Evolutionary conservation across 2,888 invertebrate genomes (phyloP), one percentile per base, ranked within the genome.

Genomic region (Clunio marinus): DNA sequence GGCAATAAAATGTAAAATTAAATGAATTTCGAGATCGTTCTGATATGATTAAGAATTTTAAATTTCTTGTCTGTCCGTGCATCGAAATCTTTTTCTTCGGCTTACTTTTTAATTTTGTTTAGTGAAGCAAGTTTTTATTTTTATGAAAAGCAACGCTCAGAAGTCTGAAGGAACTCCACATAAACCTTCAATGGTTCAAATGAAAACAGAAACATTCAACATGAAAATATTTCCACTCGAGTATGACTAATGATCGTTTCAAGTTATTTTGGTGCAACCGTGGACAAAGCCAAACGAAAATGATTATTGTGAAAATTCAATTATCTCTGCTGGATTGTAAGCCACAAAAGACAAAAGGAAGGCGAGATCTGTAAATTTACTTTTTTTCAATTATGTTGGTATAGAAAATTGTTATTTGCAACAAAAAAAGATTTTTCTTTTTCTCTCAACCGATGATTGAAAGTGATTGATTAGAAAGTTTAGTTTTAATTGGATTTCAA

Each of bases 61-160:
- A 17, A 35, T n/a, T 45, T 62, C 62, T 37, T 28, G 41, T 63
- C 63, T 63, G 63, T 17, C 15, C 63, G 25, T 63, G 63, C 63
- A 63, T 63, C 63, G 63, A 63, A 63, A 22, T 63, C 63, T 63
- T 35, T 63, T 63, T 32, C 32, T 62, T 45, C 27, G 51, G 17
- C 22, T 17, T 4, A n/a, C 8, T 51, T 51, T 10, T n/a, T n/a
- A n/a, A n/a, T n/a, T n/a, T n/a, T n/a, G n/a, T n/a, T n/a, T n/a
- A n/a, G n/a, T n/a, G n/a, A n/a, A n/a, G n/a, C n/a, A n/a, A n/a
- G n/a, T n/a, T n/a, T n/a, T n/a, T n/a, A n/a, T n/a, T n/a, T n/a
- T n/a, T n/a, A n/a, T n/a, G n/a, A n/a, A n/a, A n/a, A n/a, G n/a
- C n/a, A n/a, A n/a, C n/a, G n/a, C n/a, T n/a, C n/a, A n/a, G n/a